Evolutionary conservation across 1,140 invertebrate genomes (phyloP).

Genomic region (Drosophila kurseongensis): DNA sequence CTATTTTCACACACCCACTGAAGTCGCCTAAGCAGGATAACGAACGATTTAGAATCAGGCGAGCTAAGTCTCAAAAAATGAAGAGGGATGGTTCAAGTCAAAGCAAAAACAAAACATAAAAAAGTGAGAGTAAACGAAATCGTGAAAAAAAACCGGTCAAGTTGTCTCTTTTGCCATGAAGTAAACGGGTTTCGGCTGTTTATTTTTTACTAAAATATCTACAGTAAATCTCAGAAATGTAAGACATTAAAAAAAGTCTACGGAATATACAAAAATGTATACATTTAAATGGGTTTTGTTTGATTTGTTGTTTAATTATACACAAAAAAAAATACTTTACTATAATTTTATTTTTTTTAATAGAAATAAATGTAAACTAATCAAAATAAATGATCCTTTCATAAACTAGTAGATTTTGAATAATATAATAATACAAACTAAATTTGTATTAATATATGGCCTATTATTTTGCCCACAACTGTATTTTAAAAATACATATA

Average conservation of each 20-base stretch:
- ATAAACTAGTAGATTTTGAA: no score
- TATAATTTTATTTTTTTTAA: no score
- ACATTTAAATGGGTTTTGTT: no score
- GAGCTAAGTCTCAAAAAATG: neutral
- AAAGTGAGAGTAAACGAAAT: slow-evolving; percentile 67
- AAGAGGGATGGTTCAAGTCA: slow-evolving; percentile 2
- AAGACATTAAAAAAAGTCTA: neutral
- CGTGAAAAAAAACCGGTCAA: slow-evolving; percentile 57
- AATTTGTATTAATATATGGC: neutral
- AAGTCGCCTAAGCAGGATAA: slow-evolving; percentile 52
- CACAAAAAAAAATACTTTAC: no score
- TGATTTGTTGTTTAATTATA: no score
- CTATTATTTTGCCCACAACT: neutral
- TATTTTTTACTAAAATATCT: slow-evolving; percentile 2
- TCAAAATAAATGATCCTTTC: no score
- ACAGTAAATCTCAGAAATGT: slow-evolving; percentile 14
- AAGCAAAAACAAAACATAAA: slow-evolving; percentile 29
- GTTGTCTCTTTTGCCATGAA: slow-evolving; percentile 64
- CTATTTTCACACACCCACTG: slow-evolving; percentile 16
- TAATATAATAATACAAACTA: neutral
- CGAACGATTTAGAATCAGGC: slow-evolving; percentile 70
- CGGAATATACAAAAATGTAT: no score
- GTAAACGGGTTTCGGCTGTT: slow-evolving; percentile 68
- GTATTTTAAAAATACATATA: slow-evolving; percentile 12
- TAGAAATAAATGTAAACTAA: no score